Base-by-base conservation (phyloP, 2,888 invertebrate species). In the Dexiosoma caninum region DNA sequence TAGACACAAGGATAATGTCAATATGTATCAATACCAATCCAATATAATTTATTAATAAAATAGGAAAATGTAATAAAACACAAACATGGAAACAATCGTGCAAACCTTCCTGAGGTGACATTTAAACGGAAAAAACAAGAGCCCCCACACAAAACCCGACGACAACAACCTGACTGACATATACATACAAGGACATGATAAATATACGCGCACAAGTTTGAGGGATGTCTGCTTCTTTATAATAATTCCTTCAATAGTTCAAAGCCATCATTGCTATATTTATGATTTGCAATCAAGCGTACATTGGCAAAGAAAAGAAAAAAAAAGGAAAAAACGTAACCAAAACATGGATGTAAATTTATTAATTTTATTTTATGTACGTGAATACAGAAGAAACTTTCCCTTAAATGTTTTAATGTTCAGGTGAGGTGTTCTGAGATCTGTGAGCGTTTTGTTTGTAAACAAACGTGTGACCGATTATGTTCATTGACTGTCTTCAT, bases 271-370 rank as follows among this genome's bases (percentile, higher is more conserved):
- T 67, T 67, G 55, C 30, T 55, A 21, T 27, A 42, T 55, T 67
- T 67, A 42, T 67, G 67, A 42, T 21, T 42, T 40, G 12, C 30
- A 55, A 53, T 67, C 53, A 67, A 67, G 53, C 32, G 67, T n/a
- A 40, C 14, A 44, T 42, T 42, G 55, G n/a, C 16, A 19, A 55
- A 23, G 14, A 66, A 27, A 51, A 14, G 10, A 42, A 32, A 10
- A 62, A 46, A 35, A n/a, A 40, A 23, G 14, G 9, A 37, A 35
- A 35, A 12, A 5, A 40, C 2, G 9, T 12, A 51, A 30, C 30
- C 10, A 7, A 44, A 60, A 40, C 16, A 21, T 7, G 27, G 8
- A 51, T 9, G 14, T 4, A 9, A 14, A 51, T 51, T 51, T 27
- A 6, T 53, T 53, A 32, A 53, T 32, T 32, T 53, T 5, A 7